These are phyloP conservation scores for Falco rusticolus DNA, from an alignment of 2,797 vertebrate genomes.

Conservation along the genomic window DNA sequence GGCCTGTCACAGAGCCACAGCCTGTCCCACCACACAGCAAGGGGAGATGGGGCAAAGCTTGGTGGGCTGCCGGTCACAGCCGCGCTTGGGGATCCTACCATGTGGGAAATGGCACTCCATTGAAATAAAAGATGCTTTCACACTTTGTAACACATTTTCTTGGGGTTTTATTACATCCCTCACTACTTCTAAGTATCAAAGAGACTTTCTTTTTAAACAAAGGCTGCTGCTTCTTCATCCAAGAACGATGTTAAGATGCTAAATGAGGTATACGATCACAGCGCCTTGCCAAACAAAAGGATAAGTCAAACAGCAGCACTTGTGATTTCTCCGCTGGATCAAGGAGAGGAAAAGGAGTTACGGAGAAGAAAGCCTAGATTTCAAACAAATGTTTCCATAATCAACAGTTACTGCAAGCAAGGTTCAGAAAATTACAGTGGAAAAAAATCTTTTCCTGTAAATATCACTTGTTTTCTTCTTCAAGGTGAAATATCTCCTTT, in stretches of 20 bases:
- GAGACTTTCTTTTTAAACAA: conserved; percentile 25
- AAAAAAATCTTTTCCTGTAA: background rate
- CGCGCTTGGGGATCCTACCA: background rate
- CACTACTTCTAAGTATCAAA: background rate
- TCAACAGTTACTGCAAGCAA: background rate
- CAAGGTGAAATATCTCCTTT: background rate
- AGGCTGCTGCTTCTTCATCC: conserved; percentile 30
- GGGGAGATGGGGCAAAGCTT: background rate
- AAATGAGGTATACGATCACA: conserved; percentile 24
- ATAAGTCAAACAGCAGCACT: conserved; percentile 29
- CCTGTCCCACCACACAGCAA: rapidly evolving
- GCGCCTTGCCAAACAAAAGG: conserved; percentile 28
- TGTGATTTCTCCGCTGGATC: background rate
- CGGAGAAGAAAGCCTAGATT: background rate
- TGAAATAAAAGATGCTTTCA: background rate
- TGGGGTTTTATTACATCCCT: background rate
- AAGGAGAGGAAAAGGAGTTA: background rate
- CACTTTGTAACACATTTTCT: background rate
- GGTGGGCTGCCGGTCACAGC: rapidly evolving
- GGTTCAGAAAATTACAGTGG: background rate
- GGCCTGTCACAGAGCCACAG: rapidly evolving
- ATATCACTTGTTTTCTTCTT: background rate
- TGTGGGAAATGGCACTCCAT: background rate
- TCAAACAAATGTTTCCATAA: background rate
- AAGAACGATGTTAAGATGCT: background rate